phyloP scores from a whole-genome alignment of 2,113 vertebrate genomes.

The Nothobranchius furzeri region DNA sequence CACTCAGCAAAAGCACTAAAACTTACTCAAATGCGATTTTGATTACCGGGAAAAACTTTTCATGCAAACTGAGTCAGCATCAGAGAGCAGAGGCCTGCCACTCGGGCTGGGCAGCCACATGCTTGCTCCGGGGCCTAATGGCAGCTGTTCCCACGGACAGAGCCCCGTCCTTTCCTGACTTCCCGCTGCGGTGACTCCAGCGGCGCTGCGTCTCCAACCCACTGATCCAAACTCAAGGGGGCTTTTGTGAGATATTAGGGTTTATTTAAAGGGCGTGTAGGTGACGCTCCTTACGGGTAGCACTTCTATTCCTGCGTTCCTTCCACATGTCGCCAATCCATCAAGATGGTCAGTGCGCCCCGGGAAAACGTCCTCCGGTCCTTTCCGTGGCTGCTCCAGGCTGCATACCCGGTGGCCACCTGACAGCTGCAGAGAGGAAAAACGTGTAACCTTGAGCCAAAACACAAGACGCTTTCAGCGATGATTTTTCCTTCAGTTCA shows the following conservation, averaged over 20 bases:
- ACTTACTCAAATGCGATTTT: constrained; percentile 9
- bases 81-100: constrained; percentile 1
- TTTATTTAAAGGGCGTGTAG: not conserved
- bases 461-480: not conserved
- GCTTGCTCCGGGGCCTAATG: constrained; percentile 52
- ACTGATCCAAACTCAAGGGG: not conserved
- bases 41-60: constrained; percentile 35
- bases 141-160: constrained; percentile 29
- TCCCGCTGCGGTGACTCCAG: constrained; percentile 38
- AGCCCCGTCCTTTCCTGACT: constrained; percentile 67
- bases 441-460: constrained; percentile 13
- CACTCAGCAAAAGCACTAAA: not conserved
- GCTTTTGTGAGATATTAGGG: not conserved
- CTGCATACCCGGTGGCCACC: not conserved
- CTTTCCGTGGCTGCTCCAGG: not conserved
- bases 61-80: constrained; percentile 13
- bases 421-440: not conserved
- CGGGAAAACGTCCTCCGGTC: constrained; percentile 6
- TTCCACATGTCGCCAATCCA: constrained; percentile 25
- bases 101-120: constrained; percentile 5
- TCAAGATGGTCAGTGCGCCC: constrained; percentile 4
- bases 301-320: constrained; percentile 11
- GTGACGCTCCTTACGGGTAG: constrained; percentile 4
- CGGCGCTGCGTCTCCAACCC: constrained; percentile 23
- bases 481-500: constrained; percentile 3